Conservation (phyloP, 2,888 invertebrate genomes). For the Ophion ellenae region DNA sequence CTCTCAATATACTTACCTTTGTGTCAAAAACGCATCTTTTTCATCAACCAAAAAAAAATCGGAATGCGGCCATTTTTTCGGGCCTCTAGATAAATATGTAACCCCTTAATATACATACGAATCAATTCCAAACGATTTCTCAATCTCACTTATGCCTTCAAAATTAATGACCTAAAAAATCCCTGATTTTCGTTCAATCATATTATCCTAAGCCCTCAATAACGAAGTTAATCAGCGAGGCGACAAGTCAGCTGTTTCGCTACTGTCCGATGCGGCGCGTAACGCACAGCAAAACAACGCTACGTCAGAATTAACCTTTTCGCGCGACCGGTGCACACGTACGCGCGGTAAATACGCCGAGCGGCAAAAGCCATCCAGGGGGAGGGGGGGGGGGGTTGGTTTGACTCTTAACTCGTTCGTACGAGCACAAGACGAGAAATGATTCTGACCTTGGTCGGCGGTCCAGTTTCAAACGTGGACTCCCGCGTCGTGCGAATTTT, state of each 20-base stretch:
- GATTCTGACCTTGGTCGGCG: slow-evolving; percentile 80
- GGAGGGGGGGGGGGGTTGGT: background rate
- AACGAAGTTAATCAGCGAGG: background rate
- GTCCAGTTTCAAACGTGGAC: slow-evolving; percentile 80
- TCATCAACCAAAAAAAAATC: no score
- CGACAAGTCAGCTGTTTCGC: slow-evolving; percentile 59
- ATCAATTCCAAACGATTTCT: no score
- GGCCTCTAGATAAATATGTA: no score
- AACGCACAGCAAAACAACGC: background rate
- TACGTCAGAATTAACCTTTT: slow-evolving; percentile 21
- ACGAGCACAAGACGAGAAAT: slow-evolving; percentile 38
- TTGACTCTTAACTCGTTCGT: no score
- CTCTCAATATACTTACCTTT: no score
- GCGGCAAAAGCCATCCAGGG: background rate
- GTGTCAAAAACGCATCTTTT: no score
- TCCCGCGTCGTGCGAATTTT: slow-evolving; percentile 71
- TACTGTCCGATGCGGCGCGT: background rate
- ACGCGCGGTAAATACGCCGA: background rate
- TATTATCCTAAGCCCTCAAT: no score
- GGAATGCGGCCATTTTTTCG: no score
- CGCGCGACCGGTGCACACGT: slow-evolving; percentile 1
- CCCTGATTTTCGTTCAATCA: no score
- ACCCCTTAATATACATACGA: no score
- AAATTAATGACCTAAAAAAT: no score
- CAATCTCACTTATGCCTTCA: no score